Evolutionary conservation across 2,113 vertebrate species (phyloP), one percentile per base, ranked within the genome.

Genomic region (Nipponia nippon): DNA sequence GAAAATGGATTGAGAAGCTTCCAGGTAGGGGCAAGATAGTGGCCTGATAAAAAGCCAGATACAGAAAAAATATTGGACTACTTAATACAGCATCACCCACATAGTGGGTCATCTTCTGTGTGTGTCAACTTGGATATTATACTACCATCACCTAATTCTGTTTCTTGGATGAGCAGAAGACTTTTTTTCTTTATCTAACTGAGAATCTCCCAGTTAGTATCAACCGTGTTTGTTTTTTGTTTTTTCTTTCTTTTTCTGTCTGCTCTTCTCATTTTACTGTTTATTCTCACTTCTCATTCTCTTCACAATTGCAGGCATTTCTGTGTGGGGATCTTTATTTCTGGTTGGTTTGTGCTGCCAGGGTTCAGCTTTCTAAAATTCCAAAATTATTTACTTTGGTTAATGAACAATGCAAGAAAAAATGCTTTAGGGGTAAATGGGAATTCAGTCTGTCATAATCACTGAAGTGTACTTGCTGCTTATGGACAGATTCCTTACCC

Each of bases 371-470:
- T 89, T 91, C 67, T 67, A 32, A 89, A 92, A 89, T 67, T 84
- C 56, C 9, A 4, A 56, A 86, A 36, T 67, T 89, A 69, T 29
- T 92, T 52, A 44, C 10, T 92, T 91, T 65, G 49, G 26, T 55
- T 82, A 70, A 82, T 67, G 95, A 93, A 84, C 69, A 92, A 69
- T 78, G 44, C 56, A 84, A 82, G 83, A 91, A 94, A 58, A 89
- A 88, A 84, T 82, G 49, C 65, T 79, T 61, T 79, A 69, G 56
- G 34, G 40, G 25, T 52, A 82, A 72, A 87, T 72, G 36, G 56
- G 83, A 91, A 92, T 93, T 89, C 49, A 71, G 30, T 44, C 42
- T 72, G 67, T 83, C n/a, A 42, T 36, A 38, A 90, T 42, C 55
- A 63, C 36, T 87, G 7, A 92, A 90, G 34, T 3, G 0, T 82